These are phyloP conservation scores for Temnothorax nylanderi DNA, from an alignment of 1,140 invertebrate species.

Conservation along the genomic window DNA sequence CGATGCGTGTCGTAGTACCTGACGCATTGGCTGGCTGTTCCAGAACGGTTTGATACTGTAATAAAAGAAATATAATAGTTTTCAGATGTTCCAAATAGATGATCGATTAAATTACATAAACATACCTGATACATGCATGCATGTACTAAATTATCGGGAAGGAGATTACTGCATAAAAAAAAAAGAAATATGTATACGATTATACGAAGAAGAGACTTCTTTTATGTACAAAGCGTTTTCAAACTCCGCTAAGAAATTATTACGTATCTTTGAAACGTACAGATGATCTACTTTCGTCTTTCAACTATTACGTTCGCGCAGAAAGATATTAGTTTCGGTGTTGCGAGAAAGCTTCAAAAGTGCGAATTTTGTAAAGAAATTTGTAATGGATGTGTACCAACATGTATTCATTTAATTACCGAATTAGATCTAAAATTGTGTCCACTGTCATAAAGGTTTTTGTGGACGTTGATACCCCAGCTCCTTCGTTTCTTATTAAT, in stretches of 20 bases:
- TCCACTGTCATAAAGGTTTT: conserved; percentile 87
- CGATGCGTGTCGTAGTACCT: conserved; percentile 50
- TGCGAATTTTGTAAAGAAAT: background rate
- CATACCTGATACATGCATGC: conserved; percentile 86
- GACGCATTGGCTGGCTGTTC: conserved; percentile 63
- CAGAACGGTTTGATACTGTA: conserved; percentile 81
- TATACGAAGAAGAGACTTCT: background rate
- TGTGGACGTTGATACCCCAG: conserved; percentile 51
- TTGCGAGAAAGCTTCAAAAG: background rate
- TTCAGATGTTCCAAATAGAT: background rate
- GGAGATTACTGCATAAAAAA: conserved; percentile 87
- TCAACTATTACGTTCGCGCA: background rate
- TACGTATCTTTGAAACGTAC: background rate
- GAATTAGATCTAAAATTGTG: conserved; percentile 90
- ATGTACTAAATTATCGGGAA: conserved; percentile 89
- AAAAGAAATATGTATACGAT: background rate
- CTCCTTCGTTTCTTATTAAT: conserved; percentile 63
- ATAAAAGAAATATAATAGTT: conserved; percentile 54
- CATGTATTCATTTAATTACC: conserved; percentile 83
- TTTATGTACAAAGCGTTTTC: background rate
- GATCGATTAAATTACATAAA: conserved; percentile 4
- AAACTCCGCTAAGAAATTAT: background rate
- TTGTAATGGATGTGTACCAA: background rate
- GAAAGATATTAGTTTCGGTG: background rate
- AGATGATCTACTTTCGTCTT: background rate